phyloP scores from a whole-genome alignment of 2,113 vertebrate species.

The Hippocampus abdominalis region DNA sequence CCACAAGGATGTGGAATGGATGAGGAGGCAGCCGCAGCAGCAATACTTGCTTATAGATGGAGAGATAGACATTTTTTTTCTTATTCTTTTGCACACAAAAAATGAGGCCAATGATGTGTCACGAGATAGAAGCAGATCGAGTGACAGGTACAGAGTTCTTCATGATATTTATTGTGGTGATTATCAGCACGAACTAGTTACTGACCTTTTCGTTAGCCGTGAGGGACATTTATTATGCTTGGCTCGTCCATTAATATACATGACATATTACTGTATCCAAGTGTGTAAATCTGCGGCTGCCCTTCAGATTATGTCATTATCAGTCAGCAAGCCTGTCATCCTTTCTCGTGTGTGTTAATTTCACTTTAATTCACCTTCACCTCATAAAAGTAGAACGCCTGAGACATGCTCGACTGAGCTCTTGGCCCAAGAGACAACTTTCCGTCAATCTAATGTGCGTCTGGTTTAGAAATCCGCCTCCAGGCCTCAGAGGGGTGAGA shows the following conservation, averaged over 20 bases:
- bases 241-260: constrained; percentile 26
- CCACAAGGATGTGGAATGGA: constrained; percentile 29
- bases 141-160: constrained; percentile 2
- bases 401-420: constrained; percentile 33
- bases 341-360: constrained; percentile 31
- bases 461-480: constrained; percentile 21
- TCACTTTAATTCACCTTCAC: constrained; percentile 35
- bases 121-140: constrained; percentile 24
- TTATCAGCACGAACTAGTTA: constrained; percentile 29
- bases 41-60: background rate
- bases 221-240: constrained; percentile 40
- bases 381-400: constrained; percentile 41
- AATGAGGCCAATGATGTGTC: background rate
- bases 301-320: constrained; percentile 52
- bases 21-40: background rate
- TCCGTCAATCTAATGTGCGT: constrained; percentile 42
- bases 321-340: constrained; percentile 34
- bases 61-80: background rate
- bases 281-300: constrained; percentile 4
- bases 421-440: constrained; percentile 37
- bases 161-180: constrained; percentile 21
- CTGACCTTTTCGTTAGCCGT: constrained; percentile 17
- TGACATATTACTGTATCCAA: background rate
- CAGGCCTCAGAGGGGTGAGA: constrained; percentile 16
- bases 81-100: background rate